These are phyloP conservation scores for Camponotus pennsylvanicus DNA, from an alignment of 1,140 invertebrate species.

Conservation along the genomic window DNA sequence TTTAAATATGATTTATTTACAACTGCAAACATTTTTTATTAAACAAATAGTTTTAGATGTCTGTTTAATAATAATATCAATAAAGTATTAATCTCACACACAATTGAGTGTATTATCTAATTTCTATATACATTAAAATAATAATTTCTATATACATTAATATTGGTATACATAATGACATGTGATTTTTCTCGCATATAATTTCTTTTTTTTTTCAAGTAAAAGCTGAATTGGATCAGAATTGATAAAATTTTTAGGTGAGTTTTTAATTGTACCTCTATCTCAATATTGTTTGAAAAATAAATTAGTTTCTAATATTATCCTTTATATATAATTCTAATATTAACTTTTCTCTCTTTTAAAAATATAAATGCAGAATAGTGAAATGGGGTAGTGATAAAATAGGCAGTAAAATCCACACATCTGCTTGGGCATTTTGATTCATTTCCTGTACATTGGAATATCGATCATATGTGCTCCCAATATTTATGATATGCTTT, in stretches of 20 bases:
- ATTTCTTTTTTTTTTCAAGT: slow-evolving; percentile 34
- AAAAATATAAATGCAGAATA: background rate
- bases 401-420: slow-evolving; percentile 26
- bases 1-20: background rate
- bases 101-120: too few relatives aligned
- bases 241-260: slow-evolving; percentile 22
- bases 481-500: slow-evolving; percentile 25
- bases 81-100: too few relatives aligned
- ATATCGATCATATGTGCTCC: slow-evolving; percentile 42
- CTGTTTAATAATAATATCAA: too few relatives aligned
- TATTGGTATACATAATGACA: background rate
- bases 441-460: slow-evolving; percentile 54
- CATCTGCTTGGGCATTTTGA: slow-evolving; percentile 60
- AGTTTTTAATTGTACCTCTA: slow-evolving; percentile 23
- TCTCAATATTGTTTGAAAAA: background rate
- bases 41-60: background rate
- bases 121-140: too few relatives aligned
- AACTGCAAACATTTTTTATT: background rate
- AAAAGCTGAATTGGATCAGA: slow-evolving; percentile 1
- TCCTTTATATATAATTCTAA: background rate
- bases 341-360: background rate
- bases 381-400: background rate
- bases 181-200: slow-evolving; percentile 4
- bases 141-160: too few relatives aligned
- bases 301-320: background rate